phyloP scores from a whole-genome alignment of 2,888 invertebrate species.

The Epiblema foenella region DNA sequence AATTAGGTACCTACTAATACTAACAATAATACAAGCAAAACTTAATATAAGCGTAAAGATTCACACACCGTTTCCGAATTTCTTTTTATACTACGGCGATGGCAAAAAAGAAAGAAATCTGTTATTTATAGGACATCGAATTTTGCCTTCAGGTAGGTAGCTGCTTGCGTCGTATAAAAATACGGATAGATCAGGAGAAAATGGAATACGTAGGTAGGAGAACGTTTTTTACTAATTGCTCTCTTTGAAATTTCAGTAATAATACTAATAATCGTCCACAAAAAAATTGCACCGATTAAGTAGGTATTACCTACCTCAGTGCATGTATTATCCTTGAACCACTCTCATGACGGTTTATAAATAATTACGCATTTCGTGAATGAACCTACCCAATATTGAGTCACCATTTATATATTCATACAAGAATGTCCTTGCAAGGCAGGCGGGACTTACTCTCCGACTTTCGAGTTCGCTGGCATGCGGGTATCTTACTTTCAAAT shows the following conservation, averaged over 20 bases:
- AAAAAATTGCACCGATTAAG: not conserved
- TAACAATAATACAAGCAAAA: too few relatives aligned
- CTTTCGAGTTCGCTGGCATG: conserved; percentile 32
- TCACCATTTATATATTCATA: conserved; percentile 36
- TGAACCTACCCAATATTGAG: conserved; percentile 27
- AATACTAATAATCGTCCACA: not conserved
- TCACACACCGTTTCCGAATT: not conserved
- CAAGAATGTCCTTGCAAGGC: conserved; percentile 41
- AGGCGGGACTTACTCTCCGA: conserved; percentile 28
- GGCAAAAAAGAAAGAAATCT: too few relatives aligned
- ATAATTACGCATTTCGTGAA: conserved; percentile 6
- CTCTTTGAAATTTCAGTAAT: not conserved
- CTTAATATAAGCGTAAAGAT: too few relatives aligned
- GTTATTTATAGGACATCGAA: too few relatives aligned
- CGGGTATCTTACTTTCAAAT: conserved; percentile 5
- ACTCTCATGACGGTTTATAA: not conserved
- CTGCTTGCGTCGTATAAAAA: too few relatives aligned
- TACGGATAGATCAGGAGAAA: too few relatives aligned
- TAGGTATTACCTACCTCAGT: not conserved
- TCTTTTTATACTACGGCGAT: too few relatives aligned
- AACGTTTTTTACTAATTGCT: too few relatives aligned
- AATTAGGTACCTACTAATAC: too few relatives aligned
- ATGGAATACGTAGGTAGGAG: too few relatives aligned
- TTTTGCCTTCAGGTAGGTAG: too few relatives aligned
- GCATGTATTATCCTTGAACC: not conserved